Percentiles rank a stretch among this genome's conserved stretches.
These are phyloP conservation scores for Hydrotaea cyrtoneurina DNA, from an alignment of 2,888 invertebrate genomes.

Conservation along the genomic window DNA sequence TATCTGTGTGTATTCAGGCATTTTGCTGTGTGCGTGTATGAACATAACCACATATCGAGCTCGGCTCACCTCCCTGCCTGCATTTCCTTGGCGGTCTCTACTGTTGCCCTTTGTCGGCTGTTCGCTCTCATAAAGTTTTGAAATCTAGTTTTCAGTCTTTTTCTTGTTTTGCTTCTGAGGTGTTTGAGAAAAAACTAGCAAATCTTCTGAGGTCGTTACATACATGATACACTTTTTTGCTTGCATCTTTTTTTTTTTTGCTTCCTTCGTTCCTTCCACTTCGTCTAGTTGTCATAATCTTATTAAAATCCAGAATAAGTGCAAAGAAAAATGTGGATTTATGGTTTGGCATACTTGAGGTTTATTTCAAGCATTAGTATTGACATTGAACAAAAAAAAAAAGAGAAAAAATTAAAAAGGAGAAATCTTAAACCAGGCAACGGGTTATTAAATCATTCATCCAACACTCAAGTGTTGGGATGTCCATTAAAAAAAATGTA, in stretches of 20 bases:
- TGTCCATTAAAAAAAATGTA: no score
- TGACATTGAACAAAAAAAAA: no score
- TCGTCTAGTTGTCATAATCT: not conserved
- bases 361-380: not conserved
- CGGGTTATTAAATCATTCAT: no score
- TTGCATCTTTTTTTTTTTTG: no score
- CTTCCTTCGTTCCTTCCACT: not conserved
- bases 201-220: not conserved
- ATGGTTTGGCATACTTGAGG: not conserved
- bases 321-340: not conserved
- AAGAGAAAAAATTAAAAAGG: no score
- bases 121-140: not conserved
- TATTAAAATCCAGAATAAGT: slow-evolving; percentile 7
- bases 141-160: not conserved
- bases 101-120: not conserved
- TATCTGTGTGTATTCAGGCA: no score
- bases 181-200: not conserved
- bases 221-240: not conserved
- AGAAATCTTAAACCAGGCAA: no score
- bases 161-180: not conserved
- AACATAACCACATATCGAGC: no score
- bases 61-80: no score
- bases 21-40: no score
- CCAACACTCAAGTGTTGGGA: no score
- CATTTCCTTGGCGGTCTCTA: no score